Percentiles rank a stretch among this genome's conserved stretches.
These are phyloP conservation scores for Steatornis caripensis DNA, from an alignment of 2,113 vertebrate genomes.

Conservation along the genomic window DNA sequence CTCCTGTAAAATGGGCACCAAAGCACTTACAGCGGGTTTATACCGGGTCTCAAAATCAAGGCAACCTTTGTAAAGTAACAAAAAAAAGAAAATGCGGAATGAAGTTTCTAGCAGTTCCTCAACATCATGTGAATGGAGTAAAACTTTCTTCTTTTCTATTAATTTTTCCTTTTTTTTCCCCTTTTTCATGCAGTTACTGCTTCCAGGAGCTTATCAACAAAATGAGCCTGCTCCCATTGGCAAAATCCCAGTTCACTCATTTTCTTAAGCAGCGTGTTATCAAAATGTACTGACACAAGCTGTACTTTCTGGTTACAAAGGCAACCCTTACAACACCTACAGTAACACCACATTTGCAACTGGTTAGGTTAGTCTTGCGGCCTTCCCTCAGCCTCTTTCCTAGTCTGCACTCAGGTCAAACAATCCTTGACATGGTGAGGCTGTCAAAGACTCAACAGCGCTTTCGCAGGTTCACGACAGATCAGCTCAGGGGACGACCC, in stretches of 20 bases:
- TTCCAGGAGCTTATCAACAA: constrained; percentile 27
- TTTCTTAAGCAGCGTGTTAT: not conserved
- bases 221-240: constrained; percentile 8
- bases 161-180: not conserved
- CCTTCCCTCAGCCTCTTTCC: not conserved
- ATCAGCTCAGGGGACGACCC: not conserved
- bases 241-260: not conserved
- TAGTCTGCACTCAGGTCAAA: not conserved
- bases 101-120: not conserved
- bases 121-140: not conserved
- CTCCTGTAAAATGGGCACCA: not conserved
- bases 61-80: not conserved
- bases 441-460: not conserved
- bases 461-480: not conserved
- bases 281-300: not conserved
- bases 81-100: rapidly evolving
- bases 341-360: not conserved
- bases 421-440: not conserved
- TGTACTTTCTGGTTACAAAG: constrained; percentile 21
- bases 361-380: not conserved
- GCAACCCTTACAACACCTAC: not conserved
- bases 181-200: not conserved
- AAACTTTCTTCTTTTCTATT: not conserved
- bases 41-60: not conserved
- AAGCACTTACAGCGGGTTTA: not conserved